These are phyloP conservation scores for Ploceus nigricollis DNA, from an alignment of 2,113 vertebrate genomes.

Conservation along the genomic window DNA sequence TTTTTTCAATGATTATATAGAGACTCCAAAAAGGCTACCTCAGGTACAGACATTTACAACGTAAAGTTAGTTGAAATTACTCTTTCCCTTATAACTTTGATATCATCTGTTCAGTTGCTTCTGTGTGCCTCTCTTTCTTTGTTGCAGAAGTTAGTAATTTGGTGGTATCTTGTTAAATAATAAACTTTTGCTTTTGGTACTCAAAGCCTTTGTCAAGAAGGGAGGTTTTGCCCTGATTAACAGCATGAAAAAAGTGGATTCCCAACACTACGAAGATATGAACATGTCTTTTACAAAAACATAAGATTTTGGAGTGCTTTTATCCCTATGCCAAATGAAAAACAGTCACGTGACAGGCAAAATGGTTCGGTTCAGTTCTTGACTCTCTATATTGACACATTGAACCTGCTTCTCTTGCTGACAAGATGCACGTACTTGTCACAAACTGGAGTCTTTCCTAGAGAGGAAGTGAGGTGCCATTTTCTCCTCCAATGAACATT, in stretches of 20 bases:
- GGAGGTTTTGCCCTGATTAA: neutral
- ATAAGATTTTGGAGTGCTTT: neutral
- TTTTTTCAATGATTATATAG: neutral
- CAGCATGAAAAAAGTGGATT: neutral
- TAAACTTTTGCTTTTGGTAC: neutral
- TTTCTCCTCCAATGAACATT: neutral
- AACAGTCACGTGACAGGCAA: neutral
- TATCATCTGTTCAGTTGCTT: neutral
- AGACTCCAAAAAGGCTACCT: neutral
- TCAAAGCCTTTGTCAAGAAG: neutral
- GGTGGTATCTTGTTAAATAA: neutral
- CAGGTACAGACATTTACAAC: neutral
- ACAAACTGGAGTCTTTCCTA: neutral
- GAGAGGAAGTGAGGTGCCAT: neutral
- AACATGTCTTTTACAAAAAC: neutral
- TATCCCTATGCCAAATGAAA: neutral
- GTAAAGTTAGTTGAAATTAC: neutral
- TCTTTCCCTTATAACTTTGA: neutral
- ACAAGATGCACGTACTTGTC: neutral
- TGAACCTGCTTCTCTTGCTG: neutral
- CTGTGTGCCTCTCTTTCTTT: neutral
- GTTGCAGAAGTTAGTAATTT: neutral
- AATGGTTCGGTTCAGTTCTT: neutral
- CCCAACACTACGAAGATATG: neutral
- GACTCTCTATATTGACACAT: rapidly evolving